phyloP scores from a whole-genome alignment of 2,797 vertebrate species.

The Delichon dasypus region DNA sequence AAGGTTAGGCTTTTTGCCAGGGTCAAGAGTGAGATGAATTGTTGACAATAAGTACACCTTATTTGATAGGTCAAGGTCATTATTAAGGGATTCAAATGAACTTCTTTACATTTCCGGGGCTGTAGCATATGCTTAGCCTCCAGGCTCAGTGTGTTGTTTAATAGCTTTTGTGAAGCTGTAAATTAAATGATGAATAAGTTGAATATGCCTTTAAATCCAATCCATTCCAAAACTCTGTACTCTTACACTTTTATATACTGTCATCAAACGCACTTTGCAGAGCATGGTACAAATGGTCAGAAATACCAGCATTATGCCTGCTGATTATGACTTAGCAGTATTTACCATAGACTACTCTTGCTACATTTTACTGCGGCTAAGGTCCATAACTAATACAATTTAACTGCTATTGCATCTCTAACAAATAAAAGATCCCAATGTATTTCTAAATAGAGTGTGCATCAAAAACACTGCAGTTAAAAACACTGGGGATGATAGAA shows the following conservation, averaged over 20 bases:
- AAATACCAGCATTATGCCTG: background rate
- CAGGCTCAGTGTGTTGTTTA: constrained; percentile 51
- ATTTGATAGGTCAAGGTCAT: constrained; percentile 53
- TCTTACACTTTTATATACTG: background rate
- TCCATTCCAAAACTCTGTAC: background rate
- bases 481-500: background rate
- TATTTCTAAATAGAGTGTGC: background rate
- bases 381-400: constrained; percentile 65
- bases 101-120: constrained; percentile 47
- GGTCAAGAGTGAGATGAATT: constrained; percentile 68
- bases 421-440: background rate
- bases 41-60: constrained; percentile 37
- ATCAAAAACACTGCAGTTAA: background rate
- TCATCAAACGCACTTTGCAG: constrained; percentile 12
- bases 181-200: constrained; percentile 55
- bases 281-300: background rate
- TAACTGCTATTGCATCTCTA: constrained; percentile 48
- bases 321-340: constrained; percentile 28
- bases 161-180: constrained; percentile 48
- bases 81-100: constrained; percentile 66
- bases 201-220: constrained; percentile 40
- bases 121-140: constrained; percentile 54
- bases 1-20: constrained; percentile 41
- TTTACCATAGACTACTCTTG: constrained; percentile 9
- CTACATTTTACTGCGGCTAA: constrained; percentile 40